Evolutionary conservation across 2,113 vertebrate genomes (phyloP), one percentile per base, ranked within the genome.

Genomic region (Tragelaphus imberbis): DNA sequence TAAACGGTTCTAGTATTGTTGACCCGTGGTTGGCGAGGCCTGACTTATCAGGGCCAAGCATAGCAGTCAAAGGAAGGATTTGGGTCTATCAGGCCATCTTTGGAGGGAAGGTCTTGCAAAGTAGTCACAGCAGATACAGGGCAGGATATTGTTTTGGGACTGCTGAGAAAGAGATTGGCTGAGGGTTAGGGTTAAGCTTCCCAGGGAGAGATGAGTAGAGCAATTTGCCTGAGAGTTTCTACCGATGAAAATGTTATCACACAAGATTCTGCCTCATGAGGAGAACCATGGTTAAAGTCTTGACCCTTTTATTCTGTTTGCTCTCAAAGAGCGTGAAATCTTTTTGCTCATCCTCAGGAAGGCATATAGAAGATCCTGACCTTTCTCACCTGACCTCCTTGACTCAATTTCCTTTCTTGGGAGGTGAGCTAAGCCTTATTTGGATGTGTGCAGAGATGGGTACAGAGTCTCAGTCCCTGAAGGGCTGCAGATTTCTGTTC

Each of bases 111-210:
- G 75, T 23, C 63, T 90, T 88, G 36, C 77, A 53, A 85, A 88
- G 49, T 7, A 58, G 28, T 25, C 7, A 27, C 4, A 44, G 33
- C 47, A 23, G 85, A 91, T 61, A 23, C 8, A 33, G 82, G 65
- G 15, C 58, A 63, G 23, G 56, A 27, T 23, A 44, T 23, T 82
- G 53, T 63, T 95, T 53, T 87, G 75, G 80, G 65, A 85, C 92
- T 82, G 90, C 90, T 95, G 95, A 90, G 97, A 88, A 92, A 58
- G 61, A 86, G 90, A 92, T 49, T 94, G 95, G 33, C 58, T 87
- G 53, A 92, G n/a, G 25, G 40, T 81, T 63, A 7, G 56, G 77
- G 65, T 79, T 84, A n/a, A 84, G 84, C 61, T 85, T 97, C 90
- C 94, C 6, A 3, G 44, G 51, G 85, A 88, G 93, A 85, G 27